Base-by-base conservation (phyloP, 2,113 vertebrate genomes). In the Cephalophus harveyi region DNA sequence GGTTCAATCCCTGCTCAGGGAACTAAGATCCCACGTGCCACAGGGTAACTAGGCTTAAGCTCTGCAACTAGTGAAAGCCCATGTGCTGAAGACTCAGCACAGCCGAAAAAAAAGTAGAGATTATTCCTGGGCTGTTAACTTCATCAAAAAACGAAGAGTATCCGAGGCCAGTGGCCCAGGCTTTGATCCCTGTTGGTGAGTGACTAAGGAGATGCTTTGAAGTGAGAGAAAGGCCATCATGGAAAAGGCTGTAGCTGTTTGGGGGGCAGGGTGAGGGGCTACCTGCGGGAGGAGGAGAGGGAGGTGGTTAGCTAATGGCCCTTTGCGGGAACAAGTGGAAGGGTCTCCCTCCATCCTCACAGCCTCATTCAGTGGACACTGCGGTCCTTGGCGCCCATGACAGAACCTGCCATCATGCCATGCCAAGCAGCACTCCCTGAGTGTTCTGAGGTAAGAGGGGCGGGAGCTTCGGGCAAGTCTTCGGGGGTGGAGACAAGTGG, bases 181-280 rank as follows among this genome's bases (percentile, higher is more conserved):
- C 59, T 95, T 94, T 79, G 89, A 85, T 59, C 27, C 40, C 16
- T 81, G 52, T 30, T 25, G 17, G 78, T 7, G 48, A 92, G 78
- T 13, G 48, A 92, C 46, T 19, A 48, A 92, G 27, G 79, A 89
- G 79, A 76, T 0, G 6, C 40, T 93, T 4, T 12, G 60, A 90
- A 59, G 79, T 36, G 14, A 88, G 19, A 59, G 62, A 60, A 84
- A 64, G 59, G 15, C 28, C 95, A 46, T 36, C 8, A 5, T 6
- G 60, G 30, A 43, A 78, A 84, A 57, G 27, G 21, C 13, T 9
- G 28, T 7, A 15, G 36, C 4, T 25, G 4, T 40, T 1, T 21
- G 6, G 21, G n/a, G 50, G 78, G 5, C 40, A 54, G 46, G 16
- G 19, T 5, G 28, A 91, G 19, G 76, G 54, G 50, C 33, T 88